Evolutionary conservation across 2,797 vertebrate species (phyloP).

Genomic region (Pantherophis vulpinus): DNA sequence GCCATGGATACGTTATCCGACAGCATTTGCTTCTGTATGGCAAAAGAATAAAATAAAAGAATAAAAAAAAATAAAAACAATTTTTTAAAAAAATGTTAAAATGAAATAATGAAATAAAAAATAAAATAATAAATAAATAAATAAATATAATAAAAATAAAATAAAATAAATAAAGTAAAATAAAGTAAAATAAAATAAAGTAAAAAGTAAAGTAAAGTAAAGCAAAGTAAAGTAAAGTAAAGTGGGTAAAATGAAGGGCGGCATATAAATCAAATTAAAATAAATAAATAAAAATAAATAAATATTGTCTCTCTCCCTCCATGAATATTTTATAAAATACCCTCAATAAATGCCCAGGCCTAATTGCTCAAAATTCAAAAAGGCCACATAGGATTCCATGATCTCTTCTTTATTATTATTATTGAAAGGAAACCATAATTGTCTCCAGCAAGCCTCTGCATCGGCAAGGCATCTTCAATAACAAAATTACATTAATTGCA

Average conservation of each 20-base stretch:
- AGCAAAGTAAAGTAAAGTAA: no score
- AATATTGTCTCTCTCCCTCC: constrained; percentile 49
- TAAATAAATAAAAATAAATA: no score
- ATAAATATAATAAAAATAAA: no score
- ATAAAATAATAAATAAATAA: no score
- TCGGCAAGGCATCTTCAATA: constrained; percentile 76
- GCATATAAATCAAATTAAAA: no score
- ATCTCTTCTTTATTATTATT: constrained; percentile 40
- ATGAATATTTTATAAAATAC: constrained; percentile 69
- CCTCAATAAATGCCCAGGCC: constrained; percentile 69
- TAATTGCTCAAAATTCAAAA: constrained; percentile 71
- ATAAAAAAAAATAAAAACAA: no score
- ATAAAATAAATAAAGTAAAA: no score
- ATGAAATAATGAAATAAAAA: no score
- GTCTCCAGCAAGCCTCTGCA: constrained; percentile 73
- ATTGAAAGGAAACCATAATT: constrained; percentile 74
- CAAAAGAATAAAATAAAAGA: background rate
- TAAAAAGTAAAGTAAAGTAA: no score
- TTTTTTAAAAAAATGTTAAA: no score
- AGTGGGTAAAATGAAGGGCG: no score
- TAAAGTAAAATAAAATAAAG: no score
- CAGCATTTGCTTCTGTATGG: constrained; percentile 1
- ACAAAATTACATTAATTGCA: constrained; percentile 79
- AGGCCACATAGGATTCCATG: constrained; percentile 67
- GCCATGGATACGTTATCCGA: background rate